Conservation (phyloP, 2,888 invertebrate genomes). For the Sphaerophoria taeniata region DNA sequence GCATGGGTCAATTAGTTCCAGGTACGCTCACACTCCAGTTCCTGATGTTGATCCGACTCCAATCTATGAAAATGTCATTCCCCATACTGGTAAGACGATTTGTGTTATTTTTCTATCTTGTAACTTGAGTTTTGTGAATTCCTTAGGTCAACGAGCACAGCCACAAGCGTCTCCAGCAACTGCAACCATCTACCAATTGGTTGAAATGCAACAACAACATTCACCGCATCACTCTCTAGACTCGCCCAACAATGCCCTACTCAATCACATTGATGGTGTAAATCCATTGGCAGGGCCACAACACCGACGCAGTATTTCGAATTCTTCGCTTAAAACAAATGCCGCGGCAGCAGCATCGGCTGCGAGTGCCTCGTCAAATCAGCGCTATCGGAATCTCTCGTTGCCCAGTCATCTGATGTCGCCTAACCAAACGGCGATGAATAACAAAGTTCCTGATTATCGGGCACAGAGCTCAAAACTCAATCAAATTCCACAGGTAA, state of each 20-base stretch:
- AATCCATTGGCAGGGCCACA: slow-evolving; percentile 79
- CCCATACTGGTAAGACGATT: slow-evolving; percentile 81
- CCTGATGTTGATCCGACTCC: slow-evolving; percentile 84
- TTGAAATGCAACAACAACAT: slow-evolving; percentile 77
- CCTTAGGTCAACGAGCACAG: slow-evolving; percentile 82
- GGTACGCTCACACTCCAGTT: slow-evolving; percentile 84
- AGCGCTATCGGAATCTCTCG: slow-evolving; percentile 82
- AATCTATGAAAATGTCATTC: slow-evolving; percentile 87
- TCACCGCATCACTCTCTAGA: slow-evolving; percentile 63
- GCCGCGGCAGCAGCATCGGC: slow-evolving; percentile 51
- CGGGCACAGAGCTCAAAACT: slow-evolving; percentile 55
- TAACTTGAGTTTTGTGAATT: background rate
- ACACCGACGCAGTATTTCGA: slow-evolving; percentile 81
- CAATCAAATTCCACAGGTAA: slow-evolving; percentile 66
- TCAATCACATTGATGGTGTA: slow-evolving; percentile 75
- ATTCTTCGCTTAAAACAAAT: slow-evolving; percentile 77
- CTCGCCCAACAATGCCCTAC: slow-evolving; percentile 69
- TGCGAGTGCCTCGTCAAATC: slow-evolving; percentile 76
- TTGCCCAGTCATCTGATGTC: slow-evolving; percentile 79
- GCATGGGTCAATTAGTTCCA: slow-evolving; percentile 82
- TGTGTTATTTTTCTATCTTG: no score
- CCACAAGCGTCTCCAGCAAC: slow-evolving; percentile 82
- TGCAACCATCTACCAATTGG: slow-evolving; percentile 81
- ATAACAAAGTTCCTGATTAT: slow-evolving; percentile 53
- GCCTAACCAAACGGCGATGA: slow-evolving; percentile 50